Evolutionary conservation across 2,113 vertebrate species (phyloP).

Genomic region (Hippocampus zosterae): DNA sequence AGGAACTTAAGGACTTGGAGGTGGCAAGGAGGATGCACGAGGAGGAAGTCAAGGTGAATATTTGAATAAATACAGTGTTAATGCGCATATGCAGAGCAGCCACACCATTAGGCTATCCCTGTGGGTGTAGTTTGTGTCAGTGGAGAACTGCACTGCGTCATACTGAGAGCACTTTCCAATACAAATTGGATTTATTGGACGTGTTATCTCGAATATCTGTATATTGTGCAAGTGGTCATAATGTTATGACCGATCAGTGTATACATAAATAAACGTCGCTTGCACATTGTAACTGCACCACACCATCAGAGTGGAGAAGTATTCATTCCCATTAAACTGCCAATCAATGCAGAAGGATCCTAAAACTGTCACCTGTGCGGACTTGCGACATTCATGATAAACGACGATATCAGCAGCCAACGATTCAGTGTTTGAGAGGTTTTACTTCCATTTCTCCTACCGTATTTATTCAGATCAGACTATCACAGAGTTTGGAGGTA

Average conservation of each 20-base stretch:
- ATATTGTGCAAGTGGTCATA: neutral
- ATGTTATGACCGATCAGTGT: neutral
- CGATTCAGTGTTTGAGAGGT: neutral
- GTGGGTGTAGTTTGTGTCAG: neutral
- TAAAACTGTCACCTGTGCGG: neutral
- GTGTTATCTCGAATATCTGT: neutral
- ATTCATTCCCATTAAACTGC: constrained; percentile 5
- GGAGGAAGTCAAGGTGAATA: constrained; percentile 83
- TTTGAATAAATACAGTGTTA: neutral
- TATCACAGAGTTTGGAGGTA: neutral
- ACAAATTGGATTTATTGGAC: neutral
- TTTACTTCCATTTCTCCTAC: neutral
- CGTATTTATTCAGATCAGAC: neutral
- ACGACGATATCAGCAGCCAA: neutral
- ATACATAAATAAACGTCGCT: neutral
- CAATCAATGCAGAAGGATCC: neutral
- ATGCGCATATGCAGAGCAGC: neutral
- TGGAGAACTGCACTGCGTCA: neutral
- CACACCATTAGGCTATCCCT: neutral
- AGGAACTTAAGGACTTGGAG: constrained; percentile 85
- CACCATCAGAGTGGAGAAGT: neutral
- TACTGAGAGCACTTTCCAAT: neutral
- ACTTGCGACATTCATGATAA: neutral
- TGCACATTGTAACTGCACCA: neutral
- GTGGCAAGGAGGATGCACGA: constrained; percentile 89